Evolutionary conservation across 2,888 invertebrate genomes (phyloP).

Genomic region (Myopa testacea): DNA sequence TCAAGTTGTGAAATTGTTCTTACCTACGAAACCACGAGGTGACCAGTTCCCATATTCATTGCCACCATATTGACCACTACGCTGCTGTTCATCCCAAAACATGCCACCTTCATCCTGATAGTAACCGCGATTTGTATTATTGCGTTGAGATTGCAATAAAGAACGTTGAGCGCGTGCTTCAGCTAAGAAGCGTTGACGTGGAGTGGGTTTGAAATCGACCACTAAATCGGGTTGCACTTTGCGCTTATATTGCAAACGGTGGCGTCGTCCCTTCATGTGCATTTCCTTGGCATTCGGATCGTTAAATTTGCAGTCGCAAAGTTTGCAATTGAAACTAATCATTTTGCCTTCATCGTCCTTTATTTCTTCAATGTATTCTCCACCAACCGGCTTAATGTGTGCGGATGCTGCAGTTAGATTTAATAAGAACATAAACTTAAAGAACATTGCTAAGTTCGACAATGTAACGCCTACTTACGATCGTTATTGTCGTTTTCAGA

Average conservation of each 20-base stretch:
- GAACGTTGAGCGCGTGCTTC: constrained; percentile 87
- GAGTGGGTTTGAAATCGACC: constrained; percentile 94
- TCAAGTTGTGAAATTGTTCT: constrained; percentile 2
- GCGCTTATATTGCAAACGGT: constrained; percentile 96
- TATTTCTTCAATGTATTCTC: constrained; percentile 97
- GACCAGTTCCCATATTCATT: constrained; percentile 79
- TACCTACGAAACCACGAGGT: constrained; percentile 74
- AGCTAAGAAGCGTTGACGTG: constrained; percentile 86
- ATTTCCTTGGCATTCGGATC: constrained; percentile 99
- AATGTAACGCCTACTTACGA: not conserved
- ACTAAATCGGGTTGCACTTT: constrained; percentile 91
- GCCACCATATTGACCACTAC: constrained; percentile 72
- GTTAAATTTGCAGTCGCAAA: constrained; percentile 99
- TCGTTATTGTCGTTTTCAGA: constrained; percentile 40
- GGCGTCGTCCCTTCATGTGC: constrained; percentile 98
- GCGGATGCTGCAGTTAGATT: constrained; percentile 1
- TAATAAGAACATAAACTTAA: not conserved
- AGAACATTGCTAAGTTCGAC: not conserved
- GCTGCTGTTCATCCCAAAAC: constrained; percentile 88
- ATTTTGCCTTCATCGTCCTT: constrained; percentile 92
- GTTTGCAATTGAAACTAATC: constrained; percentile 95
- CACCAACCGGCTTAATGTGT: constrained; percentile 92
- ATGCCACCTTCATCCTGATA: constrained; percentile 78
- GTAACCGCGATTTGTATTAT: constrained; percentile 62
- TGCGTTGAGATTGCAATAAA: constrained; percentile 76